Evolutionary conservation across 2,888 invertebrate genomes (phyloP).

Genomic region (Carterocephalus palaemon): DNA sequence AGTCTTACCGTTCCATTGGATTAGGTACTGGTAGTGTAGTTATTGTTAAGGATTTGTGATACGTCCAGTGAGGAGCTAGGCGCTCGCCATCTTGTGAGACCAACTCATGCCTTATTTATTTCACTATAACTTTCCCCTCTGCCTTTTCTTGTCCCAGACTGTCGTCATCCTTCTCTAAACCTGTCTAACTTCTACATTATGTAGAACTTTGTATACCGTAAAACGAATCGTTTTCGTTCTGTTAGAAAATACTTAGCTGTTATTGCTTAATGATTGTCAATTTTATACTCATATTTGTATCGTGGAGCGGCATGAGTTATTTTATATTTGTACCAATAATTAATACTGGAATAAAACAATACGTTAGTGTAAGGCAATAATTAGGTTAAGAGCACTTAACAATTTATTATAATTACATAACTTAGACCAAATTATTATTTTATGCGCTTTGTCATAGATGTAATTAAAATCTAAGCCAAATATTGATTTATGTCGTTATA

Average conservation of each 20-base stretch:
- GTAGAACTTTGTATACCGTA: conserved; percentile 1
- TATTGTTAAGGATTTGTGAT: conserved; percentile 73
- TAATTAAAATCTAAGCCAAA: conserved; percentile 79
- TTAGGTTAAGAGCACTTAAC: conserved; percentile 74
- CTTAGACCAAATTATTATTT: conserved; percentile 78
- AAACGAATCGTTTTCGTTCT: conserved; percentile 10
- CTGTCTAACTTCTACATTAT: not conserved
- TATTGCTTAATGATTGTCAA: conserved; percentile 20
- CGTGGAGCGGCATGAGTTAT: conserved; percentile 34
- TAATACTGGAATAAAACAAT: conserved; percentile 65
- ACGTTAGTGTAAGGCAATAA: conserved; percentile 71
- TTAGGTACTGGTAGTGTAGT: conserved; percentile 71
- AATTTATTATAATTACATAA: conserved; percentile 69
- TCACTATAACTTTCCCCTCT: conserved; percentile 2
- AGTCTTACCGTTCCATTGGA: conserved; percentile 75
- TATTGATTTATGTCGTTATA: conserved; percentile 75
- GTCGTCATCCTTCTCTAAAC: conserved; percentile 4
- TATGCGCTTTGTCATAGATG: conserved; percentile 75
- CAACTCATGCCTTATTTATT: conserved; percentile 34
- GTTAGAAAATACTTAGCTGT: conserved; percentile 13
- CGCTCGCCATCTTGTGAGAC: conserved; percentile 31
- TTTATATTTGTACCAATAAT: conserved; percentile 36
- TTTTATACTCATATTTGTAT: conserved; percentile 25
- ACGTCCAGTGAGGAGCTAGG: conserved; percentile 66
- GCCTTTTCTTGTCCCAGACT: conserved; percentile 8